Base-by-base conservation (phyloP, 2,888 invertebrate genomes). In the Mythimna pallens region DNA sequence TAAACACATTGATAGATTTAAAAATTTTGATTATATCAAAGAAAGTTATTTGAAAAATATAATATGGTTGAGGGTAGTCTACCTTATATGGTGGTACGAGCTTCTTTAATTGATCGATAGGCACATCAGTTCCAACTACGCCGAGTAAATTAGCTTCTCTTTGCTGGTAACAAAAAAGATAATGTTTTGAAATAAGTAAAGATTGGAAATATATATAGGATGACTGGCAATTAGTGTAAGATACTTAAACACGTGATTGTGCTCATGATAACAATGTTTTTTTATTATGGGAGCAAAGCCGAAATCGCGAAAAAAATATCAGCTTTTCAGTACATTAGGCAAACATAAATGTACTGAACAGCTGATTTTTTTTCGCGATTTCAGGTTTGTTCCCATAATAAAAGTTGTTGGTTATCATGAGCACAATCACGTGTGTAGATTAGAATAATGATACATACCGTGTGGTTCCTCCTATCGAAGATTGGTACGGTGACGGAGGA, bases 101-200 rank as follows among this genome's bases (percentile, higher is more conserved):
- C 97, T 99, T 99, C 94, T 98, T 98, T 89, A 99, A 98, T 96
- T 99, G 99, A 93, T 99, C 98, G 89, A 99, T 97, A 85, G 99
- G 99, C 79, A 99, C 98, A 95, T 99, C 99, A 30, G 99, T 99
- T 65, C 99, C 99, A 78, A 99, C 99, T 57, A 99, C 99, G 66
- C 99, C 99, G 82, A 99, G 97, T 82, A 99, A 97, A 93, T 99
- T 99, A 30, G 99, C 99, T 85, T 98, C 98, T 91, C 98, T 97
- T 90, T 98, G 97, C 98, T 98, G 93, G 50, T 69, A 63, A 25
- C 7, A 30, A 40, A 34, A 47, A 10, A 58, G 8, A 9, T 9
- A 52, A 69, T 14, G 5, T 12, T 52, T 69, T 52, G 17, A 14
- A 12, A 34, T 72, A 36, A 63, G 9, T 64, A 58, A 52, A 57